Evolutionary conservation across 1,140 invertebrate genomes (phyloP).

Genomic region (Papilio aristodemus): DNA sequence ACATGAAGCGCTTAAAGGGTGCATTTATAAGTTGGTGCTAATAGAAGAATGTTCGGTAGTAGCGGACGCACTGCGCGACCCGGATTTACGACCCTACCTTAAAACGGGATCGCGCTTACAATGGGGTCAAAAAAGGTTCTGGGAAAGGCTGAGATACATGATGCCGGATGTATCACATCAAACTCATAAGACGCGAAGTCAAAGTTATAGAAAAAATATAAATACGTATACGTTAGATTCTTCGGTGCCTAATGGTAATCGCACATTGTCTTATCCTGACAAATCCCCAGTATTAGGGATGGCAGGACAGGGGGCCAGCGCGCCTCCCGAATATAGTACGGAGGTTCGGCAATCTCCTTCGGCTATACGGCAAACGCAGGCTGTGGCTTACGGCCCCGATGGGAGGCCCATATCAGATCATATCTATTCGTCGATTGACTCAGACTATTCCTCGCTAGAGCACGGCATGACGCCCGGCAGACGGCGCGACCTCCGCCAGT

Average conservation of each 20-base stretch:
- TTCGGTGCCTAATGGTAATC: constrained; percentile 81
- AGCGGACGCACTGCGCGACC: constrained; percentile 90
- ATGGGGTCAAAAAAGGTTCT: constrained; percentile 95
- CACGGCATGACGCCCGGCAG: constrained; percentile 75
- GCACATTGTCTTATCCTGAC: constrained; percentile 76
- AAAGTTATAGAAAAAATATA: constrained; percentile 86
- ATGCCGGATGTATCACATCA: constrained; percentile 85
- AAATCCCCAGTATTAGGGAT: constrained; percentile 73
- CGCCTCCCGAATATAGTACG: constrained; percentile 76
- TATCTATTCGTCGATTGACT: constrained; percentile 93
- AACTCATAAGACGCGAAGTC: constrained; percentile 65
- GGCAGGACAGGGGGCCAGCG: constrained; percentile 75
- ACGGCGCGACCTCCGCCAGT: constrained; percentile 70
- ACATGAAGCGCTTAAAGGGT: constrained; percentile 91
- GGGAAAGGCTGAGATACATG: constrained; percentile 93
- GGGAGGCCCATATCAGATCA: constrained; percentile 89
- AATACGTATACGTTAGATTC: constrained; percentile 88
- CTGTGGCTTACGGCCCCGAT: constrained; percentile 70
- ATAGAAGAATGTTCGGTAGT: constrained; percentile 88
- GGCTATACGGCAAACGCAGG: constrained; percentile 76
- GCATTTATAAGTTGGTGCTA: constrained; percentile 91
- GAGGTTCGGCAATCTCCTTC: constrained; percentile 74
- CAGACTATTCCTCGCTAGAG: constrained; percentile 85
- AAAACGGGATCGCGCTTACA: constrained; percentile 91
- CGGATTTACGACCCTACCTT: constrained; percentile 92